Percentiles rank a stretch among this genome's conserved stretches.
These are phyloP conservation scores for Empis stercorea DNA, from an alignment of 2,888 invertebrate species.

Conservation along the genomic window DNA sequence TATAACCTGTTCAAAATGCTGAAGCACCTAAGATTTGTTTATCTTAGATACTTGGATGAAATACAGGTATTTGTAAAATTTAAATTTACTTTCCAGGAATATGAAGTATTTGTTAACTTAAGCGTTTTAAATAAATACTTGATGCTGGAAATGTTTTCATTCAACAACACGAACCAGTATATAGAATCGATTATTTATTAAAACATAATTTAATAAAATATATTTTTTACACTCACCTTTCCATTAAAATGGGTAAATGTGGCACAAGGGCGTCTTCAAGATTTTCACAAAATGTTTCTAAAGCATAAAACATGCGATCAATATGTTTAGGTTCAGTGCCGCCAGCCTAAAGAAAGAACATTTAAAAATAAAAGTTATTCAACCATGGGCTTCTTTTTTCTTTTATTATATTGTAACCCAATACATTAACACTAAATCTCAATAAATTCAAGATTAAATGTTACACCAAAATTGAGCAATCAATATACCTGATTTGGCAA, in stretches of 20 bases:
- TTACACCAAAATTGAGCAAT: slow-evolving; percentile 19
- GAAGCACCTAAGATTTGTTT: too few species aligned
- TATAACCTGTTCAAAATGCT: too few species aligned
- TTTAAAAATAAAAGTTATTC: not conserved
- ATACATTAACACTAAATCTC: slow-evolving; percentile 21
- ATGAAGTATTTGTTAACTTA: too few species aligned
- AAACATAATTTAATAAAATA: too few species aligned
- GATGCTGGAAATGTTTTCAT: too few species aligned
- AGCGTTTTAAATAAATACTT: too few species aligned
- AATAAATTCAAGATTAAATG: not conserved
- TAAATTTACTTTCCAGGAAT: too few species aligned
- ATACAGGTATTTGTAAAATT: too few species aligned
- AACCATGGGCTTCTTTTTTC: not conserved
- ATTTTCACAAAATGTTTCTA: slow-evolving; percentile 69
- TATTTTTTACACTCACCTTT: slow-evolving; percentile 30
- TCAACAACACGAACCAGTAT: too few species aligned
- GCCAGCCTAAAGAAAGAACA: slow-evolving; percentile 28
- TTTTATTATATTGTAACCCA: slow-evolving; percentile 16
- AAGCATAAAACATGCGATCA: slow-evolving; percentile 63
- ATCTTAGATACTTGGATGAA: too few species aligned
- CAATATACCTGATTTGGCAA: slow-evolving; percentile 16
- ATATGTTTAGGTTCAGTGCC: slow-evolving; percentile 49
- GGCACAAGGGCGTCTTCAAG: slow-evolving; percentile 57
- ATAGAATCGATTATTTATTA: too few species aligned
- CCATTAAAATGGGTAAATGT: slow-evolving; percentile 59